phyloP scores from a whole-genome alignment of 2,113 vertebrate species.

The Accipiter cooperii region DNA sequence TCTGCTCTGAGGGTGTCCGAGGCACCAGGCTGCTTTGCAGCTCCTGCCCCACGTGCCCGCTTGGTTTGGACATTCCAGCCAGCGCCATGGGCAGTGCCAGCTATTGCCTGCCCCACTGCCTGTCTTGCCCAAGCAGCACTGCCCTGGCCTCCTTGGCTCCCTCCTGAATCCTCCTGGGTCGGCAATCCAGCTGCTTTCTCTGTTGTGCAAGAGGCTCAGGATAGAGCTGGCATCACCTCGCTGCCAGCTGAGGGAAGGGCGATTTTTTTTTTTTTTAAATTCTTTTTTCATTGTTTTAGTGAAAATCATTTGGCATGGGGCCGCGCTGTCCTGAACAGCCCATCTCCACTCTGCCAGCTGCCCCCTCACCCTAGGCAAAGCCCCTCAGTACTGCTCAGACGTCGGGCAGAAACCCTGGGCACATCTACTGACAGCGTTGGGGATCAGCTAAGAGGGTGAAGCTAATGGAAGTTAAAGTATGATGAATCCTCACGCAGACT shows the following conservation, averaged over 20 bases:
- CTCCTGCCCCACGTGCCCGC: neutral
- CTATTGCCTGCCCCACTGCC: neutral
- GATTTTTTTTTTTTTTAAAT: neutral
- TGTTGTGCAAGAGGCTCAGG: neutral
- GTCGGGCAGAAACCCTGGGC: neutral
- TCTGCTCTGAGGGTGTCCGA: rapidly evolving
- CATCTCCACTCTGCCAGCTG: neutral
- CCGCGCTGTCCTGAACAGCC: neutral
- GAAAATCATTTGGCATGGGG: neutral
- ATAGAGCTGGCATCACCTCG: neutral
- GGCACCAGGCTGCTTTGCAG: neutral
- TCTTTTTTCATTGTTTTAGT: neutral
- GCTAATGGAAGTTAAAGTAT: neutral
- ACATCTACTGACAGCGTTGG: rapidly evolving
- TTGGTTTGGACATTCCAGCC: neutral
- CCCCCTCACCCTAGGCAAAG: neutral
- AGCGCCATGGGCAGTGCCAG: rapidly evolving
- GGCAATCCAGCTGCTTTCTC: neutral
- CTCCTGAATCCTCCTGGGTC: neutral
- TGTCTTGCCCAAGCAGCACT: rapidly evolving
- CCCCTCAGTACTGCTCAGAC: neutral
- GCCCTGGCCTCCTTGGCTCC: neutral
- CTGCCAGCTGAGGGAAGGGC: neutral
- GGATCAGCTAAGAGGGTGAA: neutral
- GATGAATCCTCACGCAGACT: neutral